Conservation (phyloP, 1,140 invertebrate species). For the Orchestia grillus region DNA sequence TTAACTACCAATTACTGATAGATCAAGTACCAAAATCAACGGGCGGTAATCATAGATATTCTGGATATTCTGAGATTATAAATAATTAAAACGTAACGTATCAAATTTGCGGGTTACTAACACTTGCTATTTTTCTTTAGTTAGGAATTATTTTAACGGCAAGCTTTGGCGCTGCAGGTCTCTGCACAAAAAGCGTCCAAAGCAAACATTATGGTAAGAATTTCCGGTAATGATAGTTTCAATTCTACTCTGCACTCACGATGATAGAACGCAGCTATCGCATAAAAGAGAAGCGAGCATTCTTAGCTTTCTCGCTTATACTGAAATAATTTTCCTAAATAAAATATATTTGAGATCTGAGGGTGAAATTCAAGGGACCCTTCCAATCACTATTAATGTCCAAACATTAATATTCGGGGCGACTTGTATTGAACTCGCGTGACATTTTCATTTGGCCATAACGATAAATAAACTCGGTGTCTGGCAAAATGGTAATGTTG, state of each 20-base stretch:
- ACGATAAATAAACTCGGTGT: slow-evolving; percentile 24
- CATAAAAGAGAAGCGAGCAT: neutral
- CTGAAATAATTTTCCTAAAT: neutral
- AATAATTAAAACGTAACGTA: neutral
- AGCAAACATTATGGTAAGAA: no score
- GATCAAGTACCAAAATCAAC: neutral
- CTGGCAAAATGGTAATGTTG: neutral
- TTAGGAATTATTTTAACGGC: neutral
- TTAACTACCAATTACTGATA: neutral
- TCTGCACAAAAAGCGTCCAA: neutral
- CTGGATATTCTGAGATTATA: neutral
- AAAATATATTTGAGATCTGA: neutral
- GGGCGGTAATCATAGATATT: neutral
- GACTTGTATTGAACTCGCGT: neutral
- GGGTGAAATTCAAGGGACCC: neutral
- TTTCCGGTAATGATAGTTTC: neutral
- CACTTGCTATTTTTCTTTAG: neutral
- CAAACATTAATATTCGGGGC: neutral
- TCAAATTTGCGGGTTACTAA: neutral
- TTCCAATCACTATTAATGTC: neutral
- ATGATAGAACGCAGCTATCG: neutral
- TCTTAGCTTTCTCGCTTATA: neutral
- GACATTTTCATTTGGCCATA: slow-evolving; percentile 36
- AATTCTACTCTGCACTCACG: neutral
- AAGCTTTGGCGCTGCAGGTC: neutral